phyloP scores from a whole-genome alignment of 2,888 invertebrate species.

The Thumatha senex region DNA sequence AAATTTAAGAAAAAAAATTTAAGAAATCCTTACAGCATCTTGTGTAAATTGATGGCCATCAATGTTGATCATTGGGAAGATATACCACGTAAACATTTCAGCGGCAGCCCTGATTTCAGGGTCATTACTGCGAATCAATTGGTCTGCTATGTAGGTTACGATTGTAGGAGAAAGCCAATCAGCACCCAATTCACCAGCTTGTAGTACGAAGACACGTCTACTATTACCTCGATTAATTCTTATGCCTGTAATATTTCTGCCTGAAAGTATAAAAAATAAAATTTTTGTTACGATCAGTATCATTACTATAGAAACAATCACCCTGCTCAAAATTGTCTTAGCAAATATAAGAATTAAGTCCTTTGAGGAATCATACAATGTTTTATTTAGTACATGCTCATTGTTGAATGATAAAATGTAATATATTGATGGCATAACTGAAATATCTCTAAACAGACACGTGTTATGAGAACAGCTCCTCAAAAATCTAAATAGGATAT shows the following conservation, averaged over 20 bases:
- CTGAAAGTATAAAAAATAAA: slow-evolving; percentile 41
- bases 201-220: slow-evolving; percentile 56
- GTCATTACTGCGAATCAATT: slow-evolving; percentile 83
- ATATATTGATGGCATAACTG: no score
- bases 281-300: background rate
- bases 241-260: slow-evolving; percentile 74
- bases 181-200: slow-evolving; percentile 86
- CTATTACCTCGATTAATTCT: slow-evolving; percentile 60
- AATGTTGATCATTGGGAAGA: slow-evolving; percentile 89
- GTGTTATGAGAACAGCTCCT: no score
- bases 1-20: no score
- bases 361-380: no score
- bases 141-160: slow-evolving; percentile 84
- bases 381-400: no score
- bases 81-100: slow-evolving; percentile 87
- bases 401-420: no score
- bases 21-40: slow-evolving; percentile 63
- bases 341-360: no score
- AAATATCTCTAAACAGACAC: no score
- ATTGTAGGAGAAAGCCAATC: slow-evolving; percentile 90
- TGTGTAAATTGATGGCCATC: slow-evolving; percentile 90
- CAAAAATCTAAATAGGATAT: no score
- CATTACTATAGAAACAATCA: no score
- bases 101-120: slow-evolving; percentile 72
- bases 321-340: no score